phyloP scores from a whole-genome alignment of 2,113 vertebrate genomes.

The Nibea coibor region DNA sequence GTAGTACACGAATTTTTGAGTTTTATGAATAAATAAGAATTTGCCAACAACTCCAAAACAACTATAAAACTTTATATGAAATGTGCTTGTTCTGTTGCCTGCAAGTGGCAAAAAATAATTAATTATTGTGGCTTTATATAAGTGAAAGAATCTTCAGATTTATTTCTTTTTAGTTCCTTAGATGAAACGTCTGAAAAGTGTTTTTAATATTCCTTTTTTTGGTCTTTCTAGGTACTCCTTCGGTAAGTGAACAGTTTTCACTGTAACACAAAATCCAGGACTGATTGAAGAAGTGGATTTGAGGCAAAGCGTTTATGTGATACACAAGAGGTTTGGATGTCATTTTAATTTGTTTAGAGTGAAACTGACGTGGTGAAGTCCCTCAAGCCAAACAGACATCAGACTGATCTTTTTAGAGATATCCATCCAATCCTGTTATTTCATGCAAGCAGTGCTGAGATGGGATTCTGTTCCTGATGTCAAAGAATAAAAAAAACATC shows the following conservation, averaged over 20 bases:
- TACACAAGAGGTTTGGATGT: slow-evolving; percentile 9
- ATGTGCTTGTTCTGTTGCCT: background rate
- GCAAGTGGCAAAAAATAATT: background rate
- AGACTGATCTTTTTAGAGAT: background rate
- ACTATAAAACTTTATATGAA: too few species aligned
- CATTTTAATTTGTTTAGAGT: background rate
- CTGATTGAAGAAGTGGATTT: slow-evolving; percentile 14
- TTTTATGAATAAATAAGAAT: background rate
- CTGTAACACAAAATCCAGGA: background rate
- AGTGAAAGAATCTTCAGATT: background rate
- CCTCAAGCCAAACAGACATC: background rate
- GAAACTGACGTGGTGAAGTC: background rate
- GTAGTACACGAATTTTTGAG: background rate
- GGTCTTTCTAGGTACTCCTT: slow-evolving; percentile 82
- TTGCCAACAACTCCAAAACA: too few species aligned
- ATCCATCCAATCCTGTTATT: background rate
- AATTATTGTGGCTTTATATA: background rate
- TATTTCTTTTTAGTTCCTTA: too few species aligned
- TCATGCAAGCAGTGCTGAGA: background rate
- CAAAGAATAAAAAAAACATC: background rate
- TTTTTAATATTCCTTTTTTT: background rate
- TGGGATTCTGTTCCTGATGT: too few species aligned
- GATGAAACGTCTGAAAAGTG: background rate
- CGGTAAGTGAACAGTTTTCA: slow-evolving; percentile 76
- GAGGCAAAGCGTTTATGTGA: slow-evolving; percentile 21